Evolutionary conservation across 2,888 invertebrate genomes (phyloP).

Genomic region (Mimumesa dahlbomi): DNA sequence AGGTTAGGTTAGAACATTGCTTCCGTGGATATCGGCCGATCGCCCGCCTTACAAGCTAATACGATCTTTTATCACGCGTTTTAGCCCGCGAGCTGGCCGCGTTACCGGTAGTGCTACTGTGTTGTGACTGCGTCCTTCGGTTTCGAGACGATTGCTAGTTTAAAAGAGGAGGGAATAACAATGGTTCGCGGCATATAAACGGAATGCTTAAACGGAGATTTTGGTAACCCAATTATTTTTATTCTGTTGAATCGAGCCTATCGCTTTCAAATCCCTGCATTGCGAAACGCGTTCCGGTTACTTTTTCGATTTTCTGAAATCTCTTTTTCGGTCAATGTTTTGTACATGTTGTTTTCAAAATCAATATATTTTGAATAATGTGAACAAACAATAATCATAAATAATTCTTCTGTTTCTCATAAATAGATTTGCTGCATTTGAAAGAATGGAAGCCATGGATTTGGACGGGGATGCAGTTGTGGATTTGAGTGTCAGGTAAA

Average conservation of each 20-base stretch:
- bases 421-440: slow-evolving; percentile 54
- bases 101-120: slow-evolving; percentile 24
- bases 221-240: slow-evolving; percentile 52
- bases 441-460: slow-evolving; percentile 88
- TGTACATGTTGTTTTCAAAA: slow-evolving; percentile 33
- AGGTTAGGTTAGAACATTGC: slow-evolving; percentile 70
- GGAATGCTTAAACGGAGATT: slow-evolving; percentile 40
- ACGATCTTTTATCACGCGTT: slow-evolving; percentile 38
- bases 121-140: slow-evolving; percentile 46
- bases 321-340: background rate
- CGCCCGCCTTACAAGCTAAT: slow-evolving; percentile 24
- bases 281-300: slow-evolving; percentile 24
- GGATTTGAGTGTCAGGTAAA: slow-evolving; percentile 92
- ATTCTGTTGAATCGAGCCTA: slow-evolving; percentile 32
- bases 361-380: slow-evolving; percentile 29
- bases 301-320: no score
- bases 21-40: slow-evolving; percentile 64
- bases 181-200: slow-evolving; percentile 43
- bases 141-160: slow-evolving; percentile 23
- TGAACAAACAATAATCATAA: slow-evolving; percentile 27
- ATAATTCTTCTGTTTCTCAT: slow-evolving; percentile 42
- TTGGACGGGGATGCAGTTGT: slow-evolving; percentile 92
- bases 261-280: slow-evolving; percentile 39
- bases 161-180: slow-evolving; percentile 40
- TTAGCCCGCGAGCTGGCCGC: slow-evolving; percentile 23